These are phyloP conservation scores for Philopedon plagiatum DNA, from an alignment of 2,888 invertebrate species.

Conservation along the genomic window DNA sequence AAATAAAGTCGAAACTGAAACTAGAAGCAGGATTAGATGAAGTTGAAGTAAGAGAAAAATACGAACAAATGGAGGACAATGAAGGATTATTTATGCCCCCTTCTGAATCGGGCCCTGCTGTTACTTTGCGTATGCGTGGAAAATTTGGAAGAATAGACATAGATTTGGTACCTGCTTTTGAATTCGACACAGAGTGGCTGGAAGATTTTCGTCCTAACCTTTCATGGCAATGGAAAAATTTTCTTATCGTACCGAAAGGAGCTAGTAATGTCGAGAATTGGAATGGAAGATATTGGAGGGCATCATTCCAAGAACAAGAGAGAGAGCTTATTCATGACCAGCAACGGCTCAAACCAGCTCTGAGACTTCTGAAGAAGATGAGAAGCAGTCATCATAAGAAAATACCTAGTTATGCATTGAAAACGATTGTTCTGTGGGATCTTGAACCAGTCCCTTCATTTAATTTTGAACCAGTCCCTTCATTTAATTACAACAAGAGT, in stretches of 20 bases:
- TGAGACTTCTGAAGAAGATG: conserved; percentile 17
- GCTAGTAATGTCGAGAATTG: neutral
- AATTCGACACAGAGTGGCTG: conserved; percentile 26
- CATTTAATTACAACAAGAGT: neutral
- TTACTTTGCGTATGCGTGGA: conserved; percentile 8
- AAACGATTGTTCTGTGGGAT: conserved; percentile 15
- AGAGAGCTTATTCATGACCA: neutral
- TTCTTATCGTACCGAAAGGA: conserved; percentile 33
- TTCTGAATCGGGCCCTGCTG: conserved; percentile 30
- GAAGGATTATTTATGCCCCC: no score
- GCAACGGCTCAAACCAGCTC: conserved; percentile 11
- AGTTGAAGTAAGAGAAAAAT: neutral
- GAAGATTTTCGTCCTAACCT: neutral
- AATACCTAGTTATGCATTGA: conserved; percentile 15
- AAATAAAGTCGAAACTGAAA: neutral
- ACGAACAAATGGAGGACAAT: neutral
- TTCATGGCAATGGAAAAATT: neutral
- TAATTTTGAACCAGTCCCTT: neutral
- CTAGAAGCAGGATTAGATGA: neutral
- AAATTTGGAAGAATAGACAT: conserved; percentile 12
- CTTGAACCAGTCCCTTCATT: neutral
- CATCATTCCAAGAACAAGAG: conserved; percentile 19
- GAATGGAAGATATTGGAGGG: conserved; percentile 14
- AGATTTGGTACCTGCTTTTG: conserved; percentile 35
- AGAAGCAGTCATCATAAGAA: neutral